Percentiles rank a stretch among this genome's conserved stretches.
These are phyloP conservation scores for Rallus limicola DNA, from an alignment of 2,113 vertebrate genomes.

Conservation along the genomic window DNA sequence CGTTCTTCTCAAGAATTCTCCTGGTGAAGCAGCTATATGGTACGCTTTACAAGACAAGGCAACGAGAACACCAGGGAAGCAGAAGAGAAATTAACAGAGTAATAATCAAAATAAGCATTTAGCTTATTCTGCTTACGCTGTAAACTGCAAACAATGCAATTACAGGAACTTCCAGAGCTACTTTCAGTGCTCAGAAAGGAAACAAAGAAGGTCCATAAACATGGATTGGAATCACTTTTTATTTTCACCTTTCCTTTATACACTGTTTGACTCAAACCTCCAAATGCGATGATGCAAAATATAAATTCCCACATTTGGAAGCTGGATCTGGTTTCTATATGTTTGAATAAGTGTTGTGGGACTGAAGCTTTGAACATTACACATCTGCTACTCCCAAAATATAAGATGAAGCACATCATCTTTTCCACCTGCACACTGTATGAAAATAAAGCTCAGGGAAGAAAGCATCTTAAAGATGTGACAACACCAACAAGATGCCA, in stretches of 20 bases:
- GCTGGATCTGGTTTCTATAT: neutral
- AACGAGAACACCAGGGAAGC: neutral
- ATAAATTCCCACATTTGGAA: neutral
- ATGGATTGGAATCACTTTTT: neutral
- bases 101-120: neutral
- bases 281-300: neutral
- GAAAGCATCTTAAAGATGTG: neutral
- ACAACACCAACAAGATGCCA: neutral
- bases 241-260: neutral
- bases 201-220: neutral
- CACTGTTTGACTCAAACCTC: neutral
- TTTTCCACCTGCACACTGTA: neutral
- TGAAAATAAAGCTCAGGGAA: neutral
- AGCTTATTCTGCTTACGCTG: neutral
- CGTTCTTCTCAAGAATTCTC: neutral
- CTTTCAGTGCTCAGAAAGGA: neutral
- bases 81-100: neutral
- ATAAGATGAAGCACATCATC: neutral
- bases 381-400: neutral
- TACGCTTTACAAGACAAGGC: neutral
- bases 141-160: neutral
- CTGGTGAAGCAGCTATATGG: neutral
- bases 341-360: neutral
- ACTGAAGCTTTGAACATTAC: neutral
- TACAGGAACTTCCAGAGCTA: neutral